phyloP scores from a whole-genome alignment of 2,113 vertebrate genomes.

The Aptenodytes patagonicus region DNA sequence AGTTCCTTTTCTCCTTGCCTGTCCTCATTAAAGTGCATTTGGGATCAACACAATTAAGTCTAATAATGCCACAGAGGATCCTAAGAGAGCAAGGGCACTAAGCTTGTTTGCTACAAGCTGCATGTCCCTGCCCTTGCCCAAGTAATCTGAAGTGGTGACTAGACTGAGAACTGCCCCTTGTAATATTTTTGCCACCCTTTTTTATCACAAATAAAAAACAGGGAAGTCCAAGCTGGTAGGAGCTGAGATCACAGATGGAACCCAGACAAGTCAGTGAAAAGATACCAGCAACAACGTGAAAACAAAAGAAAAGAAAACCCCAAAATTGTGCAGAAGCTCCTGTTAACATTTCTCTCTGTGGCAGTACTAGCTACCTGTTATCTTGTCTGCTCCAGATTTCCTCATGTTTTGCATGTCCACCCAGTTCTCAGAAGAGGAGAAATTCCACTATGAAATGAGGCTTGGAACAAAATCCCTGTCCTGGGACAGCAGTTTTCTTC shows the following conservation, averaged over 20 bases:
- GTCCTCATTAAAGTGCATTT: constrained; percentile 6
- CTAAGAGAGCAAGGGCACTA: not conserved
- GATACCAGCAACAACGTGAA: not conserved
- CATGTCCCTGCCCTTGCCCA: not conserved
- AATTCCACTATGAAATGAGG: not conserved
- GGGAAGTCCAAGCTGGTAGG: not conserved
- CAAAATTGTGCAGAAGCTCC: not conserved
- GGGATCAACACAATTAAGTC: constrained; percentile 13
- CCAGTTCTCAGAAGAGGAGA: not conserved
- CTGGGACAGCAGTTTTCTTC: not conserved
- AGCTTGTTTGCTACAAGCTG: not conserved
- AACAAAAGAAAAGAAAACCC: not conserved
- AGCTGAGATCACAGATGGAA: not conserved
- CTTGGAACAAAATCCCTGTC: not conserved
- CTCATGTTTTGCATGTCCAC: not conserved
- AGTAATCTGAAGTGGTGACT: not conserved
- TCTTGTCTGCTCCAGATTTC: not conserved
- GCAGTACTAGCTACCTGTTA: not conserved
- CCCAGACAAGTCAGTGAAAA: not conserved
- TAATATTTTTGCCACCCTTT: not conserved
- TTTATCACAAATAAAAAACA: not conserved
- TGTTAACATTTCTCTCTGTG: not conserved
- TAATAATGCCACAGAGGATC: not conserved
- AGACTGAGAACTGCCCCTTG: not conserved
- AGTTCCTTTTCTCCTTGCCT: not conserved